Evolutionary conservation across 64 coral and sea anemone genomes (phyloP), one percentile per base, ranked within the genome.

Genomic region (Trachythela sp.): DNA sequence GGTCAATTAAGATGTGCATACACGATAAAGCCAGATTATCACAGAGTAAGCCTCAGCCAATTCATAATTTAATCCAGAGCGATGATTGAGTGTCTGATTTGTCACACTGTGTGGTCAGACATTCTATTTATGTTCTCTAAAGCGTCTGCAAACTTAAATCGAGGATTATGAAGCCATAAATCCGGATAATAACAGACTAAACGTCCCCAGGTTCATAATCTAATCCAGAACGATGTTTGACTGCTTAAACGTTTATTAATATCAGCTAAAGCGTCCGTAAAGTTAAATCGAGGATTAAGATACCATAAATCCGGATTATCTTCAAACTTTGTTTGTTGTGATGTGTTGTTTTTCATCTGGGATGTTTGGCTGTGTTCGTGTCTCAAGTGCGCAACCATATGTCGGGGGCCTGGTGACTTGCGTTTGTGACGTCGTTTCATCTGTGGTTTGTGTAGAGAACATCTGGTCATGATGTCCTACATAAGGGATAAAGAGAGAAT

Each of bases 221-320:
- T 80, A 15, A 80, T 80, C 75, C 75, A 80, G 37, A 80, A 80
- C 4, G 75, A 80, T 17, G 75, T 80, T 10, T 80, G 75, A 39
- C 75, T 80, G 4, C 9, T 80, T 18, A 80, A 36, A 18, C 75
- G 75, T 35, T 80, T 80, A 39, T 80, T 80, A 15, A 80, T 80
- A 36, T 80, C 75, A 30, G 75, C 75, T 80, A 80, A 80, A 80
- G 75, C 75, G 34, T 80, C 75, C 8, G 75, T 37, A 80, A 80
- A 80, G 33, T 80, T 80, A 39, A 36, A 80, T 80, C 75, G 31
- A 17, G 75, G 75, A 39, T 80, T 80, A 80, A 80, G 75, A 80
- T 80, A 80, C 75, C 75, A 80, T 35, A 37, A 18, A 38, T 80
- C 75, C 31, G 34, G 75, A 80, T 80, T 80, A 39, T 80, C 75